These are phyloP conservation scores for Tetranychus piercei DNA, from an alignment of 2,888 invertebrate genomes.

Conservation along the genomic window DNA sequence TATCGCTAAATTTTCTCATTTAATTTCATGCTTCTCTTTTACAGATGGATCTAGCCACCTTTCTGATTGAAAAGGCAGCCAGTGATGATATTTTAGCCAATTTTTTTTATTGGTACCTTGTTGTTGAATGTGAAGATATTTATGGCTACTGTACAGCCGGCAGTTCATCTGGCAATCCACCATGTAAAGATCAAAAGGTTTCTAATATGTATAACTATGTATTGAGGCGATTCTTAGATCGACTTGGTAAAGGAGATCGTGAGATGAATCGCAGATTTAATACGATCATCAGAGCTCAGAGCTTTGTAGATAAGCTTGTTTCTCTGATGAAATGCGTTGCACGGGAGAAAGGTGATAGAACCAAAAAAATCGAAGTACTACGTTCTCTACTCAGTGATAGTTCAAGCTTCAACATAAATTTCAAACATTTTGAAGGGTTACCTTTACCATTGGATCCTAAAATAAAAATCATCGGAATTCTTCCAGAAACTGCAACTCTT, in stretches of 20 bases:
- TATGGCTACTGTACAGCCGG: not conserved
- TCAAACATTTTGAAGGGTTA: slow-evolving; percentile 71
- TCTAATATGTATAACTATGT: slow-evolving; percentile 74
- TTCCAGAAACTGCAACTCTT: slow-evolving; percentile 68
- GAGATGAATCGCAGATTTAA: slow-evolving; percentile 39
- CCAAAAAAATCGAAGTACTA: slow-evolving; percentile 72
- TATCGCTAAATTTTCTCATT: not conserved
- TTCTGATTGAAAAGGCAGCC: slow-evolving; percentile 72
- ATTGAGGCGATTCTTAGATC: slow-evolving; percentile 65
- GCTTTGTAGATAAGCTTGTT: slow-evolving; percentile 76
- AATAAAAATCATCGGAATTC: slow-evolving; percentile 65
- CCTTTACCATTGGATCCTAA: slow-evolving; percentile 87
- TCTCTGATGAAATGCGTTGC: slow-evolving; percentile 68
- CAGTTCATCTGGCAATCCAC: slow-evolving; percentile 3
- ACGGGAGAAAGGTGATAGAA: slow-evolving; percentile 72
- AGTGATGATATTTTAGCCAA: slow-evolving; percentile 74
- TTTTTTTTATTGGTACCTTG: slow-evolving; percentile 91
- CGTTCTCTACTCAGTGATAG: slow-evolving; percentile 62
- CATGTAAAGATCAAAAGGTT: slow-evolving; percentile 47
- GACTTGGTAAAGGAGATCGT: slow-evolving; percentile 32
- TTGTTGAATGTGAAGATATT: slow-evolving; percentile 77
- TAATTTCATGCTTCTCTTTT: not conserved
- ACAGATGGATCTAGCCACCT: slow-evolving; percentile 56
- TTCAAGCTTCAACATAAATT: slow-evolving; percentile 50
- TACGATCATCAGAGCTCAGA: slow-evolving; percentile 63